phyloP scores from a whole-genome alignment of 2,113 vertebrate genomes.

The Paralichthys olivaceus region DNA sequence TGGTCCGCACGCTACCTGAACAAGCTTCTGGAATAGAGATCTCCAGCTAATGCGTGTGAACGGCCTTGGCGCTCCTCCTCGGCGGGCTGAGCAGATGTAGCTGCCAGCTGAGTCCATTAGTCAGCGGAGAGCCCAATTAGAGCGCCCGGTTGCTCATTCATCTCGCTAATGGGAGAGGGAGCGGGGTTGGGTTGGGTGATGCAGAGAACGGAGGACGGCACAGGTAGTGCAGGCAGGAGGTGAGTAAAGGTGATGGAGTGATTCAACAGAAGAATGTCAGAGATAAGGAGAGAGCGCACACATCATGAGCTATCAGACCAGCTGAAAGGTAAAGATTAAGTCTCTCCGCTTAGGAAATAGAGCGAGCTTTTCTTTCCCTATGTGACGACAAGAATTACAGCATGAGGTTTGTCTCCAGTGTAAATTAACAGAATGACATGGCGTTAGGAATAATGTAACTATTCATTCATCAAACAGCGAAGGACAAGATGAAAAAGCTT shows the following conservation, averaged over 20 bases:
- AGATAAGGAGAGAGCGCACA: background rate
- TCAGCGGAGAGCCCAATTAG: conserved; percentile 62
- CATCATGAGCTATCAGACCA: background rate
- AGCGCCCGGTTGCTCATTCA: conserved; percentile 50
- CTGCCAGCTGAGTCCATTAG: conserved; percentile 77
- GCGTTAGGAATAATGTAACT: background rate
- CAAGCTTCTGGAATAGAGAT: conserved; percentile 72
- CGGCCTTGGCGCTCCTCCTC: conserved; percentile 59
- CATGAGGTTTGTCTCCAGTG: background rate
- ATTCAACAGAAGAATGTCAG: background rate
- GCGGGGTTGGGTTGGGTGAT: conserved; percentile 18
- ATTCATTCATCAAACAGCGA: background rate
- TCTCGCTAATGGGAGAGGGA: conserved; percentile 56
- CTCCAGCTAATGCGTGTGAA: conserved; percentile 68
- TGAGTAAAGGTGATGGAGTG: conserved; percentile 5
- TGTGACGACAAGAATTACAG: background rate
- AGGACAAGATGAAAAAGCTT: background rate
- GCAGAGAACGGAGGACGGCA: conserved; percentile 10
- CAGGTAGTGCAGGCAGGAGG: conserved; percentile 33
- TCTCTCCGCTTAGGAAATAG: background rate
- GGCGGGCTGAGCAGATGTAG: conserved; percentile 66
- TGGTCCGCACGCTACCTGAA: conserved; percentile 56
- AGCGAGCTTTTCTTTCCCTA: background rate
- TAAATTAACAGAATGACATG: conserved; percentile 21
- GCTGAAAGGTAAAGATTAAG: conserved; percentile 40